Conservation (phyloP, 2,888 invertebrate species). For the Apamea crenata region DNA sequence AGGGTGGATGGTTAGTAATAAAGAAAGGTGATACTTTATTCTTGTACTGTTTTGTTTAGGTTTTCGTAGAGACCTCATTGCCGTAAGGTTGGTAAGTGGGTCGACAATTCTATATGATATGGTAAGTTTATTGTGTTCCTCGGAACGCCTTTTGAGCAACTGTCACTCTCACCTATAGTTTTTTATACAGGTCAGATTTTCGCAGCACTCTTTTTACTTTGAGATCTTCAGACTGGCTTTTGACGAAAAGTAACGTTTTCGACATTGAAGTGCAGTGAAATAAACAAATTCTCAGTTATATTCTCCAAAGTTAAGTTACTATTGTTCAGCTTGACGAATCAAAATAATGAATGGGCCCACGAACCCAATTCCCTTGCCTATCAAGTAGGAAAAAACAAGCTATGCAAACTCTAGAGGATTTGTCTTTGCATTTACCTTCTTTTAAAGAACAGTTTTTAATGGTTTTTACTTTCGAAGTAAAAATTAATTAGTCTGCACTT, state of each 20-base stretch:
- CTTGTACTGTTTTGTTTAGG: neutral
- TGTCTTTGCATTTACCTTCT: neutral
- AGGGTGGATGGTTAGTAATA: slow-evolving; percentile 97
- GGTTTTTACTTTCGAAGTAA: too few species aligned
- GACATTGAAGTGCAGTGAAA: neutral
- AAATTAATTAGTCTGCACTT: neutral
- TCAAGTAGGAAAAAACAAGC: neutral
- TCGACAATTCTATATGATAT: neutral
- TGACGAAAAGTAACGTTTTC: neutral
- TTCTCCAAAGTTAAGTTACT: neutral
- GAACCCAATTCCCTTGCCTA: neutral
- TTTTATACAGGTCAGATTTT: neutral
- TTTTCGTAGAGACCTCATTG: neutral
- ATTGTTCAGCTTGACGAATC: neutral
- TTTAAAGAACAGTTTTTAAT: neutral
- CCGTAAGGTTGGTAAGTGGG: slow-evolving; percentile 22
- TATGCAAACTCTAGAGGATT: neutral
- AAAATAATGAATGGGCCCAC: neutral
- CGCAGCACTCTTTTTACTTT: neutral
- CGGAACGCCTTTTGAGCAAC: neutral
- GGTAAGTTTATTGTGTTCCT: slow-evolving; percentile 4
- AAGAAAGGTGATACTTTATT: neutral
- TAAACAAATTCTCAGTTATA: slow-evolving; percentile 32
- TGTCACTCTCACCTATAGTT: neutral
- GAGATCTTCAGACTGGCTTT: neutral